Evolutionary conservation across 1,140 invertebrate genomes (phyloP), one percentile per base, ranked within the genome.

Genomic region (Teleogryllus occipitalis): DNA sequence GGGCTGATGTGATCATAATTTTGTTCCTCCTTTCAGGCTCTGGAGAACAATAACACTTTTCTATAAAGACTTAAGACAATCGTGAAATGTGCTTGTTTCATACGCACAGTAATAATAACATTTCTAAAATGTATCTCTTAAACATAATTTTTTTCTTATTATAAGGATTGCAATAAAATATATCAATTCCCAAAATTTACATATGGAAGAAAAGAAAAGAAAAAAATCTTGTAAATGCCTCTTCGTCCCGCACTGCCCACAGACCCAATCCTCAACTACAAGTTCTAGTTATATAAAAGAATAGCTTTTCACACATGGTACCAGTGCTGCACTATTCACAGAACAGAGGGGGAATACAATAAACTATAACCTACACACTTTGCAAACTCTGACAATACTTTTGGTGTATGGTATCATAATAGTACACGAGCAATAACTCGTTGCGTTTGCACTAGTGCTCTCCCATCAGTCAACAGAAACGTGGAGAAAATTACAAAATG

Each of bases 51-150:
- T 18, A 39, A 47, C 75, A 76, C 47, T 76, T 76, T 14, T 18
- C 39, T 46, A 76, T 76, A 47, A 27, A 76, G 75, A 15, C 39
- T 65, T 75, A 79, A 79, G 78, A 79, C 78, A 22, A 65, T 79
- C 78, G 78, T 79, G 72, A 79, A 79, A 79, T 79, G 78, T 79
- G 78, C 78, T 74, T 73, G 78, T 79, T 79, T 79, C 78, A 79
- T 47, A 74, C 47, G 78, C 78, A 79, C 78, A 79, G 27, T 39
- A 39, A 47, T 72, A 74, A 79, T 74, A 75, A 79, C 78, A 65
- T 74, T 49, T 79, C 78, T 79, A 79, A 80, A 80, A 80, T 78
- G 49, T 80, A 77, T 78, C 47, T 78, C 65, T 78, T 74, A 77
- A 46, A 77, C 75, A 72, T 75, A 75, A 65, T 18, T 65, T 39